These are phyloP conservation scores for Oconnorella tubifera DNA, from an alignment of 2,888 invertebrate genomes.

Conservation along the genomic window DNA sequence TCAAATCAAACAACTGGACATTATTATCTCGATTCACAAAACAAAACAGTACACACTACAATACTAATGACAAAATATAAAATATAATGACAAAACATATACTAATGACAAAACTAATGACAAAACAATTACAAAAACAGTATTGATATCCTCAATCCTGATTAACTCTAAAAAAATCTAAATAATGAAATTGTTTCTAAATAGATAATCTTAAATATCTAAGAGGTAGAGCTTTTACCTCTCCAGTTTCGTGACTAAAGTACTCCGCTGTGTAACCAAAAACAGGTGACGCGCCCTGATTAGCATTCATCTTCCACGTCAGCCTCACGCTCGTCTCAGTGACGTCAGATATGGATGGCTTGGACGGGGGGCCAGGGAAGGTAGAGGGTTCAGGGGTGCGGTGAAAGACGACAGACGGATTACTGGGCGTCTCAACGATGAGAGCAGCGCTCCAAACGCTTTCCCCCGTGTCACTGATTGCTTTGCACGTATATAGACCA, in stretches of 20 bases:
- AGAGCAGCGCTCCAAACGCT: conserved; percentile 58
- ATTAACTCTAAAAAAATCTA: too few relatives aligned
- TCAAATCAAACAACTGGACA: too few relatives aligned
- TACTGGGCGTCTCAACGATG: conserved; percentile 58
- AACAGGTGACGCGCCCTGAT: conserved; percentile 38
- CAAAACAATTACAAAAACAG: neutral
- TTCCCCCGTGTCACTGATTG: conserved; percentile 74
- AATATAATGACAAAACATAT: neutral
- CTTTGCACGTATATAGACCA: conserved; percentile 77
- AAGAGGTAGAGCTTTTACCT: conserved; percentile 37
- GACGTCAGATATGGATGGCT: conserved; percentile 32
- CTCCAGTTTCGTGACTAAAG: conserved; percentile 61
- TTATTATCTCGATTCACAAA: too few relatives aligned
- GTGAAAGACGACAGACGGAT: conserved; percentile 55
- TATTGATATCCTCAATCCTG: too few relatives aligned
- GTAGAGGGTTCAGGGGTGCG: conserved; percentile 40
- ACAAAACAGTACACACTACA: too few relatives aligned
- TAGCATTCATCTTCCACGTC: conserved; percentile 36
- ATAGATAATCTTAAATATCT: too few relatives aligned
- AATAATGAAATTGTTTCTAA: too few relatives aligned
- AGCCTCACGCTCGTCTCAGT: conserved; percentile 33
- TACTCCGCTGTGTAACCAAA: conserved; percentile 38
- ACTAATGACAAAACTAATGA: neutral
- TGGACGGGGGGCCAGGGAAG: conserved; percentile 38
- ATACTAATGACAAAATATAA: too few relatives aligned